Base-by-base conservation (phyloP, 2,797 vertebrate genomes). In the Otolemur crassicaudatus region DNA sequence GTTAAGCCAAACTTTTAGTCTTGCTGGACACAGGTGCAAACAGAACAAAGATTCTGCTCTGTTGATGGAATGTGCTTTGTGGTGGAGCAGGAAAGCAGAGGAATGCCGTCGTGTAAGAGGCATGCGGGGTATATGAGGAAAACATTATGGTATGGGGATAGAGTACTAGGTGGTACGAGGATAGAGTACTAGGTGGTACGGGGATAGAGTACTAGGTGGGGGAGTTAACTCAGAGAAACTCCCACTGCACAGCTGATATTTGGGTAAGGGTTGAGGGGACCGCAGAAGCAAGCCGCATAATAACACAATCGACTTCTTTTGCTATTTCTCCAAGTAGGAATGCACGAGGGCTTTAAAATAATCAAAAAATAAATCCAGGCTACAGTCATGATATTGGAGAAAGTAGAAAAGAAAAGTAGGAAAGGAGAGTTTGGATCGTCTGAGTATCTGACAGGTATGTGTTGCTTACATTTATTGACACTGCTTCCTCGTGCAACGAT, bases 291-390 rank as follows among this genome's bases (percentile, higher is more conserved):
- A 87, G 9, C 2, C 27, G 90, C 13, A 56, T 16, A 17, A 58
- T 49, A 97, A 61, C 72, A 9, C 43, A 82, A 8, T 60, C 16
- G 20, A 82, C 20, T 46, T 60, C 5, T 63, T 90, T 93, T 93
- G 3, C 43, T 79, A 34, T 37, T 96, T 76, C 31, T 96, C 53
- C 88, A 88, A 86, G 29, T 49, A 89, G 3, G 7, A 82, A 90
- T 70, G n/a, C 69, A 72, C 1, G 19, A 4, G 6, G 2, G 82
- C 29, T 61, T 81, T 80, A 56, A 92, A 90, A 84, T 87, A 86
- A 87, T 31, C 69, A n/a, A 76, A 69, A 61, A 76, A 92, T 13
- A 88, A 93, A 94, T 58, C 63, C 11, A 53, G 31, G 12, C 76
- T 63, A 58, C 27, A 61, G 2, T 61, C 94, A 84, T 40, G 19